Base-by-base conservation (phyloP, 2,113 vertebrate genomes). In the Suncus etruscus region DNA sequence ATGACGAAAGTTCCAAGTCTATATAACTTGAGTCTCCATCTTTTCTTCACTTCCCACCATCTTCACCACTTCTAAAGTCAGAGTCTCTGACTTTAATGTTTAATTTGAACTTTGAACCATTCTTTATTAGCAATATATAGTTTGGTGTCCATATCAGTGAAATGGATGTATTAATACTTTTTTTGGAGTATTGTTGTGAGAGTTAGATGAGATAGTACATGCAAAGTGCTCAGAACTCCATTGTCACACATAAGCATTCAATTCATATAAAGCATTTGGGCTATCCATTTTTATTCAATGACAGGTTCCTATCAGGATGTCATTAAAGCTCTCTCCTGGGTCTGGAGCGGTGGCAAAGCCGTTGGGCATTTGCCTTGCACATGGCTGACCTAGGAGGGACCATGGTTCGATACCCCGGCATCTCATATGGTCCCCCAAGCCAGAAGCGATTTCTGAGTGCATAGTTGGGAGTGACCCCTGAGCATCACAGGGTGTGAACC, bases 1-100 rank as follows among this genome's bases (percentile, higher is more conserved):
- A 89, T 76, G 69, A 87, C 79, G 89, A 90, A 92, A 90, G 75
- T 70, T 24, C 84, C 66, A 58, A 82, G 65, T 50, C 45, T 45
- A 39, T 39, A 39, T 39, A 31, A 48, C 61, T 25, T 72, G 66
- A 85, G 45, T 82, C 31, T 73, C 70, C 12, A 20, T 76, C 24
- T 76, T 74, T 54, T 73, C 72, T 16, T 20, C 6, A 20, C n/a
- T 74, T 32, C 20, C 50, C 51, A 16, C 47, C 20, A 25, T 63
- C 78, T 87, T 89, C 45, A 29, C 54, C 51, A 3, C n/a, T 66
- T 82, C 47, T 89, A 47, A 61, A 74, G 32, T 74, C 45, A 16
- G 74, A 18, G 18, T 16, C 25, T 54, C 77, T 66, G n/a, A 6
- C 6, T 61, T 61, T 61, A 7, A 61, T 4, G 25, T 50, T 92